These are phyloP conservation scores for Megaceryle maxima DNA, from an alignment of 2,113 vertebrate species.

Conservation along the genomic window DNA sequence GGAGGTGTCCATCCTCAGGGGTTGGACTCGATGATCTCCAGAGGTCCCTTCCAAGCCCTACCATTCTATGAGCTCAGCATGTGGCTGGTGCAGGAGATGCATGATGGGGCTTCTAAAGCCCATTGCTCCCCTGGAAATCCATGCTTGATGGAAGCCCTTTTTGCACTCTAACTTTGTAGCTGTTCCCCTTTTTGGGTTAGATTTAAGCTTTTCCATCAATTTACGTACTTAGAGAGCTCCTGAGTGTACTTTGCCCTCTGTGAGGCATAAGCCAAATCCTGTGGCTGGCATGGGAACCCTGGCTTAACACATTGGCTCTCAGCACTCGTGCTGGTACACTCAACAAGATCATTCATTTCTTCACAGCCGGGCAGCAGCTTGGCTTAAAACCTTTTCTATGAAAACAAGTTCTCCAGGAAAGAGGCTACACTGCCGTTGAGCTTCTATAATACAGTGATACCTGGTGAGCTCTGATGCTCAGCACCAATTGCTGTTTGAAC, in stretches of 20 bases:
- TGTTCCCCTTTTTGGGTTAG: neutral
- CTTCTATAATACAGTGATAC: rapidly evolving
- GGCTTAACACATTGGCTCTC: neutral
- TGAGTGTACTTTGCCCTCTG: neutral
- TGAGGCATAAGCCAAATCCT: neutral
- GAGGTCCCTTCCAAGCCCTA: no score
- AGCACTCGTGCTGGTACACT: neutral
- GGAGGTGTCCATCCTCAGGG: neutral
- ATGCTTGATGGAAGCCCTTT: neutral
- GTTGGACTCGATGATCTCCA: no score
- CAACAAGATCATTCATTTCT: neutral
- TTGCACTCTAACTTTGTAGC: neutral
- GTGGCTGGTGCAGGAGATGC: neutral
- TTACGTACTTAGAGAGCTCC: neutral
- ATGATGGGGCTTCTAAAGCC: neutral
- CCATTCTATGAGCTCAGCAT: neutral
- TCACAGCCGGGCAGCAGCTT: neutral
- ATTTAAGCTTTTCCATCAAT: neutral
- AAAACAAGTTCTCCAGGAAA: neutral
- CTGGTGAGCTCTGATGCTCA: neutral
- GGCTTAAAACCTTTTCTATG: neutral
- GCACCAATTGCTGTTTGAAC: neutral
- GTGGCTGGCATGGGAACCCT: neutral
- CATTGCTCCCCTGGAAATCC: neutral
- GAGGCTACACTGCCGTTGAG: neutral